A percentile compares a stretch with the other conserved stretches of the same genome.
These are phyloP conservation scores for Phylloscopus trochiloides DNA, from an alignment of 2,113 vertebrate genomes.

Conservation along the genomic window DNA sequence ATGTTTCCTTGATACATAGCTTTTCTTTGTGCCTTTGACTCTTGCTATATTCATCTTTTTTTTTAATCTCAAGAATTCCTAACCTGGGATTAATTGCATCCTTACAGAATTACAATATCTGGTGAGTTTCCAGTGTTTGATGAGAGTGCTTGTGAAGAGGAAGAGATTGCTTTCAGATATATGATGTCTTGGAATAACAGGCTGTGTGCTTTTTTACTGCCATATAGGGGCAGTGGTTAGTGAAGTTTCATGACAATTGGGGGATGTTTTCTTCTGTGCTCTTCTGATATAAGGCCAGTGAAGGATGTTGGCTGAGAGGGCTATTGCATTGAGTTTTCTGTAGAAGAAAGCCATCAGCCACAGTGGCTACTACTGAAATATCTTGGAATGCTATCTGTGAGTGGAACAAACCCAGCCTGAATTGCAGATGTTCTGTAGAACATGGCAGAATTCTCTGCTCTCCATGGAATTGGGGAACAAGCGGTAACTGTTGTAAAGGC, in stretches of 20 bases:
- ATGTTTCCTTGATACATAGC: not conserved
- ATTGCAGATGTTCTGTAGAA: not conserved
- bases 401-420: not conserved
- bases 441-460: not conserved
- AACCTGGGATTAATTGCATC: not conserved
- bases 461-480: not conserved
- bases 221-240: not conserved
- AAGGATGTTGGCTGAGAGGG: not conserved
- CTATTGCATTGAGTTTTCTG: not conserved
- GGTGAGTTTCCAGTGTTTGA: not conserved
- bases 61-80: not conserved
- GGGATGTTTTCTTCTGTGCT: not conserved
- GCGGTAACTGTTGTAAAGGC: fast-evolving
- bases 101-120: not conserved
- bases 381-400: not conserved
- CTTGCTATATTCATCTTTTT: fast-evolving
- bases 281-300: not conserved
- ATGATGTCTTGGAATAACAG: not conserved
- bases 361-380: not conserved
- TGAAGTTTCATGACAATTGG: not conserved
- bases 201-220: not conserved
- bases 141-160: not conserved
- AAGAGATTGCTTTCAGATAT: not conserved
- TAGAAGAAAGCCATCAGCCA: not conserved
- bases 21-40: not conserved